Conservation (phyloP, 2,888 invertebrate species). For the Odontocerum albicorne region DNA sequence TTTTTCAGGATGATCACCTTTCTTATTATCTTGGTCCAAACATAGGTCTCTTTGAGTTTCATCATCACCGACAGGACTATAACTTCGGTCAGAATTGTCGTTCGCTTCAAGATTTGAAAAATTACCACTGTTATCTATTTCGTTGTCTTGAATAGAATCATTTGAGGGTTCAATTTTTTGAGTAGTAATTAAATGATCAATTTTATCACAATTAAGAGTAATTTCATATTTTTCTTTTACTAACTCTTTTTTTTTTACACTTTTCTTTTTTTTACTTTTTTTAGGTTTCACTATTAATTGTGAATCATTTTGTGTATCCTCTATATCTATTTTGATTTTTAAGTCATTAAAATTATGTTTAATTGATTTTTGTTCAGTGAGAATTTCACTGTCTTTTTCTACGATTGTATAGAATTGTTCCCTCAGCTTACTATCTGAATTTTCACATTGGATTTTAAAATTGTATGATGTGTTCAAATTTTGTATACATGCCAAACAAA, state of each 20-base stretch:
- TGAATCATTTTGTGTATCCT: not conserved
- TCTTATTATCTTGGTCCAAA: not conserved
- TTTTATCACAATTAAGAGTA: not conserved
- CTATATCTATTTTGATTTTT: conserved; percentile 1
- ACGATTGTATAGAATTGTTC: not conserved
- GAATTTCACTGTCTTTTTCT: conserved; percentile 1
- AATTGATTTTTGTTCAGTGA: not conserved
- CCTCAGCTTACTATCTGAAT: conserved; percentile 29
- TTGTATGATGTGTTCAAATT: conserved; percentile 30
- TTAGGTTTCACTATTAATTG: not conserved
- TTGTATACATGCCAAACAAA: conserved; percentile 28
- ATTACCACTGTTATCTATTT: not conserved
- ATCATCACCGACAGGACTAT: not conserved
- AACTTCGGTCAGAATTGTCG: not conserved
- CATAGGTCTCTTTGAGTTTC: not conserved
- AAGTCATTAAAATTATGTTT: not conserved
- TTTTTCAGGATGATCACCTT: not conserved
- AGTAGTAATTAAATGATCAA: too few species aligned
- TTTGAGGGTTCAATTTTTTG: not conserved
- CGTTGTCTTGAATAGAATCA: not conserved
- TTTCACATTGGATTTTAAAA: conserved; percentile 34
- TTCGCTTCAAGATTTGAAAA: not conserved
- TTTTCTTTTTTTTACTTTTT: not conserved
- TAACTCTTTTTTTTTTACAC: not conserved
- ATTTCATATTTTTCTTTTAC: not conserved